Evolutionary conservation across 2,888 invertebrate genomes (phyloP).

Genomic region (Pediacus dermestoides): DNA sequence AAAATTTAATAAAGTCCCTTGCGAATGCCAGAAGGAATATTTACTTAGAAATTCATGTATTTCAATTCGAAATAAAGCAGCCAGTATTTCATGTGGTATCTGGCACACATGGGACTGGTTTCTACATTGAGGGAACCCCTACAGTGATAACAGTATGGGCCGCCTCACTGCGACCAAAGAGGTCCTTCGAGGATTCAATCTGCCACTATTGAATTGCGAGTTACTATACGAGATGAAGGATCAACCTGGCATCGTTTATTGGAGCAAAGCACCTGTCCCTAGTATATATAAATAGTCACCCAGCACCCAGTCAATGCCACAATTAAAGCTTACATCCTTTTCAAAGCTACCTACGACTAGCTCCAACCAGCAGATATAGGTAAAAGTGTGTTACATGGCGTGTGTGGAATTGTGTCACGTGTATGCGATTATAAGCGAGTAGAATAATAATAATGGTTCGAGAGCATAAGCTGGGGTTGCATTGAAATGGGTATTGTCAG

Average conservation of each 20-base stretch:
- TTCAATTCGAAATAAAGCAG: conserved; percentile 2
- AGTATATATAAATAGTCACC: not conserved
- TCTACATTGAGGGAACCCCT: conserved; percentile 1
- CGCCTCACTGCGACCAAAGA: conserved; percentile 1
- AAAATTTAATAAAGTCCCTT: conserved; percentile 1
- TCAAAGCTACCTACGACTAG: too few relatives aligned
- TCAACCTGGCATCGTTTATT: conserved; percentile 2
- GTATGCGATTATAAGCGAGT: too few relatives aligned
- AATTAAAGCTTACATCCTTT: too few relatives aligned
- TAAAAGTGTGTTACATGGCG: too few relatives aligned
- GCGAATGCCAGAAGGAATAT: conserved; percentile 3
- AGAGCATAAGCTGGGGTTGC: too few relatives aligned
- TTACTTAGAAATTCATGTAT: conserved; percentile 2
- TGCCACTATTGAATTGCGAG: conserved; percentile 1
- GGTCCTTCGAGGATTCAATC: conserved; percentile 2
- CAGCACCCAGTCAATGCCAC: conserved; percentile 3
- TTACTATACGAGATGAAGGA: conserved; percentile 3
- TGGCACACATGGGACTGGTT: conserved; percentile 3
- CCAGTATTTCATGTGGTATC: conserved; percentile 1
- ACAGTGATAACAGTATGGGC: conserved; percentile 1
- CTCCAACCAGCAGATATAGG: too few relatives aligned
- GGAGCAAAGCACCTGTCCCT: not conserved
- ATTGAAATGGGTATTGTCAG: too few relatives aligned
- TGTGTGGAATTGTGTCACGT: too few relatives aligned
- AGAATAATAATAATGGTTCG: too few relatives aligned